Evolutionary conservation across 1,140 invertebrate genomes (phyloP).

Genomic region (Lysiphlebus fabarum): DNA sequence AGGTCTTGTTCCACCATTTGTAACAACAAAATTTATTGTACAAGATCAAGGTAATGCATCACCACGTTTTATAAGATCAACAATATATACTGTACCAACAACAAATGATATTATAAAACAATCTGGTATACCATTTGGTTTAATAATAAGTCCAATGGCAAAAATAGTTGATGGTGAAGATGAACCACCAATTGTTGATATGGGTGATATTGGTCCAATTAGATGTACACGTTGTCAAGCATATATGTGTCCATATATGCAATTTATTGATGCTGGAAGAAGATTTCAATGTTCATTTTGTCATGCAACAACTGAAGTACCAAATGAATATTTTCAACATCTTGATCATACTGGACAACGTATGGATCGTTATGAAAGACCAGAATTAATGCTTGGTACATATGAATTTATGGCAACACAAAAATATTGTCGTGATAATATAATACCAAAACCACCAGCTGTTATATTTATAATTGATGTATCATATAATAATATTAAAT

Average conservation of each 20-base stretch:
- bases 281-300: conserved; percentile 96
- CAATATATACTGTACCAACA: conserved; percentile 93
- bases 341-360: conserved; percentile 92
- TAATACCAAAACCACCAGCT: conserved; percentile 87
- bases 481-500: conserved; percentile 93
- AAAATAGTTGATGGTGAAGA: conserved; percentile 48
- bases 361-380: conserved; percentile 89
- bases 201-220: conserved; percentile 92
- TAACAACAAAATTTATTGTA: conserved; percentile 89
- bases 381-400: conserved; percentile 91
- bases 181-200: conserved; percentile 81
- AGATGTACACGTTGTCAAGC: conserved; percentile 97
- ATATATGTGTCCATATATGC: conserved; percentile 99
- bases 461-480: conserved; percentile 97
- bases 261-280: conserved; percentile 95
- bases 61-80: conserved; percentile 84
- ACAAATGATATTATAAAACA: conserved; percentile 93
- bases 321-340: conserved; percentile 96
- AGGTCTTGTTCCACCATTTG: conserved; percentile 88
- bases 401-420: conserved; percentile 97
- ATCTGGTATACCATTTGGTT: conserved; percentile 87
- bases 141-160: conserved; percentile 91
- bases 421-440: conserved; percentile 95
- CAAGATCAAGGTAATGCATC: conserved; percentile 93
- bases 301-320: conserved; percentile 92